A percentile compares a stretch with the other conserved stretches of the same genome.
phyloP scores from a whole-genome alignment of 1,140 invertebrate genomes.

The Cherax destructor region DNA sequence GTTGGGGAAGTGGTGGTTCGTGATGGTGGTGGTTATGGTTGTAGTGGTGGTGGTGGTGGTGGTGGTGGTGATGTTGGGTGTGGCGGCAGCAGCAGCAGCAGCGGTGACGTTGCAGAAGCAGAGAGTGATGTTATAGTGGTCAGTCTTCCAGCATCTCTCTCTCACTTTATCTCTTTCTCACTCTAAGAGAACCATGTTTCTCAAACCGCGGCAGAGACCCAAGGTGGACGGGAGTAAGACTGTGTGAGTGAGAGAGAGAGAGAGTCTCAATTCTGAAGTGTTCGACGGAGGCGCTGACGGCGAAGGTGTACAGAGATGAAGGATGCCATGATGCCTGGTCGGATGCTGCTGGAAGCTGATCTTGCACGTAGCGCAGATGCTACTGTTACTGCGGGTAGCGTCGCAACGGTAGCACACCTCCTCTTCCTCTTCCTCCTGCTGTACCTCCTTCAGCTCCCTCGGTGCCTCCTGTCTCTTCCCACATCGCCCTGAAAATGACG shows the following conservation, averaged over 20 bases:
- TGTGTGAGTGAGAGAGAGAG: not conserved
- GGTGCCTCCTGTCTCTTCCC: conserved; percentile 22
- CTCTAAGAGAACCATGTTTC: not conserved
- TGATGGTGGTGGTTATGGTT: too few species aligned
- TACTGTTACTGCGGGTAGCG: not conserved
- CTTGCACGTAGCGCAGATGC: not conserved
- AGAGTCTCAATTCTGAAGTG: not conserved
- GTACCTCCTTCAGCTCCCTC: not conserved
- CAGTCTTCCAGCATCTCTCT: not conserved
- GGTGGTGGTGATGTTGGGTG: not conserved
- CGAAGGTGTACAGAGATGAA: not conserved
- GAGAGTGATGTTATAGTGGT: not conserved
- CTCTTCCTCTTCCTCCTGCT: not conserved
- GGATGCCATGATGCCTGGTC: too few species aligned
- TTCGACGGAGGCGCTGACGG: not conserved
- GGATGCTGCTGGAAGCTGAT: not conserved
- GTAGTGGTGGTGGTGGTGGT: too few species aligned
- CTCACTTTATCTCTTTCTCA: not conserved
- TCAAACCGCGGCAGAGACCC: not conserved
- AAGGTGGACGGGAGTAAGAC: not conserved
- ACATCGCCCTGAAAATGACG: conserved; percentile 38
- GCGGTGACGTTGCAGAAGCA: not conserved
- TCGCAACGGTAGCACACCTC: not conserved
- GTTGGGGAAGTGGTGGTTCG: too few species aligned
- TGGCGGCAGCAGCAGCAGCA: not conserved